Evolutionary conservation across 2,888 invertebrate genomes (phyloP).

Genomic region (Spatulosminthurus flaviceps): DNA sequence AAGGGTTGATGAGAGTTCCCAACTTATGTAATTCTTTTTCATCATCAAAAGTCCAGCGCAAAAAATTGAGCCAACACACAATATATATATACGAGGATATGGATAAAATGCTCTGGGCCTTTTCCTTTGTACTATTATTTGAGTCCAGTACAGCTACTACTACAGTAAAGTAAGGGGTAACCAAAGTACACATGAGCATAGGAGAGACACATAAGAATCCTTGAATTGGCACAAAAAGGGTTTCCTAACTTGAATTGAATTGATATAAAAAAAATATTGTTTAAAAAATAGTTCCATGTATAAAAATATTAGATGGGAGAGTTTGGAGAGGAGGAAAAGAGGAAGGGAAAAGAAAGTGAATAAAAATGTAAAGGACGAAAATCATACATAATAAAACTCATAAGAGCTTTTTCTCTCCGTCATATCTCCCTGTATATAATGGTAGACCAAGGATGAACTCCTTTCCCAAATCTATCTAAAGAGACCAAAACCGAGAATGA

Average conservation of each 20-base stretch:
- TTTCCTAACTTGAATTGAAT: constrained; percentile 39
- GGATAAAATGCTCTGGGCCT: background rate
- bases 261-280: constrained; percentile 43
- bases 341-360: constrained; percentile 28
- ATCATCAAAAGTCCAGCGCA: constrained; percentile 51
- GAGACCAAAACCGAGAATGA: background rate
- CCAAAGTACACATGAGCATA: background rate
- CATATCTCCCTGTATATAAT: background rate
- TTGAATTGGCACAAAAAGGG: constrained; percentile 42
- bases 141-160: too few species aligned
- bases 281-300: constrained; percentile 37
- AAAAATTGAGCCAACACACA: constrained; percentile 42
- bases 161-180: constrained; percentile 4
- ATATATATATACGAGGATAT: too few species aligned
- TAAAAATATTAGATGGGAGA: too few species aligned
- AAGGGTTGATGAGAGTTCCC: constrained; percentile 48
- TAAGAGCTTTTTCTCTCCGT: constrained; percentile 35
- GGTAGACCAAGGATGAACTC: constrained; percentile 38
- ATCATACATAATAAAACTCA: constrained; percentile 46
- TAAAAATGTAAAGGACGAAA: constrained; percentile 39
- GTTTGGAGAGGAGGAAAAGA: too few species aligned
- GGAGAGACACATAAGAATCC: constrained; percentile 28
- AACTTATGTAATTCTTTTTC: constrained; percentile 40
- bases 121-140: constrained; percentile 18
- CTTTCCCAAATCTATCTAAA: constrained; percentile 20